A percentile compares a stretch with the other conserved stretches of the same genome.
phyloP scores from a whole-genome alignment of 2,113 vertebrate genomes.

The Trachemys scripta region DNA sequence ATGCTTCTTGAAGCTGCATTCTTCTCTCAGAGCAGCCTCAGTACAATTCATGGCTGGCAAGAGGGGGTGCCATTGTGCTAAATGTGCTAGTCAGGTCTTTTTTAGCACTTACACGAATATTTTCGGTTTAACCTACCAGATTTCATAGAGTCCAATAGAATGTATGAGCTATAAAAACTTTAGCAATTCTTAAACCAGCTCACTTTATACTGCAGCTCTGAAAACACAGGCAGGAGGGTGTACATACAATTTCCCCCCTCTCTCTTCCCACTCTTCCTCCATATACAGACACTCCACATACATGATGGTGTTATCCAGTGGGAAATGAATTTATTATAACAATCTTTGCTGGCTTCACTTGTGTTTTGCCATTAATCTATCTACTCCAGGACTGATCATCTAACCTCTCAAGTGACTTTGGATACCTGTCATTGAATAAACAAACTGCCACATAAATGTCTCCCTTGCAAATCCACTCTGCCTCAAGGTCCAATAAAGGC shows the following conservation, averaged over 20 bases:
- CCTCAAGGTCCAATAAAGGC: not conserved
- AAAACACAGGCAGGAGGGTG: not conserved
- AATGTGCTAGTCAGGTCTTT: not conserved
- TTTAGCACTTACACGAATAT: fast-evolving
- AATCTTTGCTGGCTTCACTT: not conserved
- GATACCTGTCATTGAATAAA: not conserved
- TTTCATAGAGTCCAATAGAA: fast-evolving
- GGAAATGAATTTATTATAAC: not conserved
- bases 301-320: not conserved
- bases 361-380: not conserved
- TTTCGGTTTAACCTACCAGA: not conserved
- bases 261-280: not conserved
- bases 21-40: fast-evolving
- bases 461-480: constrained; percentile 29
- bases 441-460: constrained; percentile 21
- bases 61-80: constrained; percentile 45
- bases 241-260: not conserved
- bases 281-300: not conserved
- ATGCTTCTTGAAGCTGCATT: not conserved
- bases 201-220: not conserved
- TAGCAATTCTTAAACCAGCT: not conserved
- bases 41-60: not conserved
- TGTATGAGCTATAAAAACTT: not conserved
- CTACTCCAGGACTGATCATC: not conserved
- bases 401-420: not conserved